Base-by-base conservation (phyloP, 2,888 invertebrate genomes). In the Phasia obesa region DNA sequence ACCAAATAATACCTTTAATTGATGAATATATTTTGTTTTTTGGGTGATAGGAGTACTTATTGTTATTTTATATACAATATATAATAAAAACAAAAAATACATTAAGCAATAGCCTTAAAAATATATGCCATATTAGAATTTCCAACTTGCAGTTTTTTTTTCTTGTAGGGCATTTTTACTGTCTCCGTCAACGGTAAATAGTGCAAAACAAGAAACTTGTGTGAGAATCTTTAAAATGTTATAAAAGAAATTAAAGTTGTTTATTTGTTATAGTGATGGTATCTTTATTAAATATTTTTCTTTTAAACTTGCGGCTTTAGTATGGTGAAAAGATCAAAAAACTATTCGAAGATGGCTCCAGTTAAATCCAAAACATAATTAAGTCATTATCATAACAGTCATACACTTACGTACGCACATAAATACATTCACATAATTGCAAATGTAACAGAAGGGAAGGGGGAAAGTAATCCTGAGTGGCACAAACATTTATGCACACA, bases 301-400 rank as follows among this genome's bases (percentile, higher is more conserved):
- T 19, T 31, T 70, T 64, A 21, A 53, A 49, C 55, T 70, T 21
- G 71, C 83, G 75, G 83, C 79, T 35, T 71, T 42, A 11, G 49
- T 42, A 59, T 21, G 47, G 35, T 49, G 67, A 60, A 44, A 67
- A 80, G 79, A 83, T 83, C 31, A 83, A 83, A 83, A 65, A 69
- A 23, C 35, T 38, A 79, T 55, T 62, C 19, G 31, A 23, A 44
- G 76, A 51, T 71, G 71, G 70, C 55, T 70, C 21, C 70, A 60
- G 47, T 67, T 60, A 49, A 83, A 60, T 55, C 47, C 67, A 71
- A 79, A 83, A 83, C 75, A 79, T 83, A 83, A 83, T 83, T 83
- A 79, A 83, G 83, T 79, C 79, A 83, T 79, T 83, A 79, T 69
- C 69, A 71, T 57, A 75, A 71, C 53, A 71, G 53, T 65, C 74